Evolutionary conservation across 2,113 vertebrate genomes (phyloP), one percentile per base, ranked within the genome.

Genomic region (Trematomus loennbergii): DNA sequence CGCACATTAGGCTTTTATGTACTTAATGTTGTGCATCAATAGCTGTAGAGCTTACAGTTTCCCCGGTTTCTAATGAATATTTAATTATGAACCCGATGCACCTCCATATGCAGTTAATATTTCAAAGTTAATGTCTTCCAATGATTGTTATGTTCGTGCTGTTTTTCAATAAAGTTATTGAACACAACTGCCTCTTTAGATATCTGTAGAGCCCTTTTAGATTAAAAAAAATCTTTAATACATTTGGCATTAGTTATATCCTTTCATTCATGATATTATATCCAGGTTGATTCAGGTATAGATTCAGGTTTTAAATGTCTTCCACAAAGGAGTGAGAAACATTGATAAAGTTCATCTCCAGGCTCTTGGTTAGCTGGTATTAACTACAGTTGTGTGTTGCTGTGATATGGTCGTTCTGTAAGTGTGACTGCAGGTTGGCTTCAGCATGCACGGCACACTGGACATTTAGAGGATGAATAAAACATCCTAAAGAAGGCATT

Each of bases 31-130:
- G 52, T 67, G 69, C 79, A 85, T 83, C 54, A 78, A 33, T 55
- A 78, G 74, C 76, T 52, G 75, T 81, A 84, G 78, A 77, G 63
- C 70, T 72, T 69, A 46, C 20, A 61, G 69, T 76, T 80, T 82
- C 65, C 78, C 45, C 61, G 70, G 20, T 75, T 82, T 79, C 29
- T 15, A 52, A 80, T 92, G 29, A 90, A 89, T 89, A 81, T 85
- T 88, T 87, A 55, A 87, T 79, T 59, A 52, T 58, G 54, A 76
- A 82, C 59, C 48, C 69, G 54, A 78, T 83, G 67, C 66, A 84
- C 64, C 57, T 78, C 81, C 57, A 53, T 36, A 77, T 78, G 65
- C 76, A 65, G 62, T 68, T 66, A 53, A 81, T 45, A 72, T 63
- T 52, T 50, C 84, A 83, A 86, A 75, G 52, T 52, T 72, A 65